Evolutionary conservation across 2,113 vertebrate genomes (phyloP), one percentile per base, ranked within the genome.

Genomic region (Origma solitaria): DNA sequence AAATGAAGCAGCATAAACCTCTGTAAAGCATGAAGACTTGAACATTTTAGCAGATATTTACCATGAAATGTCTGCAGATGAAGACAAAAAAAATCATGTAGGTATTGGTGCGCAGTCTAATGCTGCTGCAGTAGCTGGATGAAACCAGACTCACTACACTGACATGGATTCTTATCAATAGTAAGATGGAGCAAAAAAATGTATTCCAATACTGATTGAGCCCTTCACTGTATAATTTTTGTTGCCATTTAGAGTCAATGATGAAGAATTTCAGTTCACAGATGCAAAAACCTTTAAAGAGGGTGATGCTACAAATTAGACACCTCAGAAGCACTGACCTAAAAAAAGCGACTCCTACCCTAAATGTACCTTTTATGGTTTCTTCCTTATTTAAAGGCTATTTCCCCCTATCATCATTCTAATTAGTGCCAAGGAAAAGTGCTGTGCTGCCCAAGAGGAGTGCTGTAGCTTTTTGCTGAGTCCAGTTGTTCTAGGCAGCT

Each of bases 281-380:
- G 40, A 84, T 72, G 65, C 49, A 84, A 92, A 96, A 81, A 21
- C 75, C 61, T 92, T 94, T 78, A 66, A 91, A 85, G 64, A 86
- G 51, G 71, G 6, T 2, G 5, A 68, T 87, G 50, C 38, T 71
- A 54, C 79, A 76, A 92, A 95, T 92, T 58, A 79, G 35, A 81
- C 54, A 82, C 61, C 69, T 88, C 53, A 86, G 68, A 91, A 96
- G 53, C 68, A 66, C 38, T 89, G 93, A 87, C 57, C 49, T 92
- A 90, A 87, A 94, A 92, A 90, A 68, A 57, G 31, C 64, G 69
- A 12, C n/a, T 95, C 79, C 42, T 92, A 86, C 54, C 56, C 37
- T 83, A 68, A 83, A 86, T 45, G 27, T 54, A 94, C 76, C 40
- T 95, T 91, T 76, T 68, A 79, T 92, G 76, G 51, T 78, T 89